Base-by-base conservation (phyloP, 1,140 invertebrate species). In the Drosophila teissieri region DNA sequence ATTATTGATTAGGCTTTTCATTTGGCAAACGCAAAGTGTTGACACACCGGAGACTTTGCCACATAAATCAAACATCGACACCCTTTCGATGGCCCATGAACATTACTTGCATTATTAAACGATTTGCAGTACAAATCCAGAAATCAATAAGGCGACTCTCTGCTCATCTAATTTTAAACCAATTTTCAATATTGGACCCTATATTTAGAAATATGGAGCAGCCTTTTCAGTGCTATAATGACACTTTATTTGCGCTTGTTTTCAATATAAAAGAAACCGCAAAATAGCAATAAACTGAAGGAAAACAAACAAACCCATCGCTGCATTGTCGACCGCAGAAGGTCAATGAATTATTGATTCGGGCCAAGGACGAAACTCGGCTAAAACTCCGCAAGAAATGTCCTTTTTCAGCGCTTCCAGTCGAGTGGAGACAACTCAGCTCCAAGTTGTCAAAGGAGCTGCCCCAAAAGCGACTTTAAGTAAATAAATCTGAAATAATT, bases 401-500 rank as follows among this genome's bases (percentile, higher is more conserved):
- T 15, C 19, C 52, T 48, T 68, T 65, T 69, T 2, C 42, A 37
- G 24, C 17, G 37, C 68, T 72, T 70, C 52, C 68, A 56, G 34
- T 31, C 24, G 36, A 72, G 12, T 36, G 51, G 52, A 46, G 49
- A 39, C 63, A 55, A 55, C 17, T 68, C 67, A 70, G 55, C 49
- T 68, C 42, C 40, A 56, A 39, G 19, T 19, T 19, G 19, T 19
- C 19, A 19, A 19, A 2, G 19, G 1, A 19, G 19, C 24, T 46
- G 34, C 24, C 64, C n/a, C 22, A 68, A 68, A 68, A 48, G 40
- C 40, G 42, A 57, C 68, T 70, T 72, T 70, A 72, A 68, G 68
- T 70, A 72, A 72, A 72, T 72, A 72, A 72, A 72, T 70, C 51
- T 57, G 19, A 72, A 72, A 72, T 57, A 72, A 72, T 72, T 70